Evolutionary conservation across 2,888 invertebrate genomes (phyloP).

Genomic region (Ennomos fuscantarius): DNA sequence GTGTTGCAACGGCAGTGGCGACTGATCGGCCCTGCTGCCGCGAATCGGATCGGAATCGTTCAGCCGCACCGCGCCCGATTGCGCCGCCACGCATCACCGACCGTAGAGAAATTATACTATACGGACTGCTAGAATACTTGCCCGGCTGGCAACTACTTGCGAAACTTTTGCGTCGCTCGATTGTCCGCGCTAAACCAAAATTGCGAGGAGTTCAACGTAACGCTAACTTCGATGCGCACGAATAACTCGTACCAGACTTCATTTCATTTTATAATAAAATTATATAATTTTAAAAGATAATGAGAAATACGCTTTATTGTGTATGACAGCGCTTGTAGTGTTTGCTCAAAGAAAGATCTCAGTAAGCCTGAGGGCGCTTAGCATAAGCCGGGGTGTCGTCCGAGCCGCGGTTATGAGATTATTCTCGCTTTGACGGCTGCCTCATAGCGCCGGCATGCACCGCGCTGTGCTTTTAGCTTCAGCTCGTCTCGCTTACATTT

Average conservation of each 20-base stretch:
- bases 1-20: constrained; percentile 64
- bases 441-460: constrained; percentile 60
- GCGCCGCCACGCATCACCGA: constrained; percentile 76
- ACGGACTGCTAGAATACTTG: constrained; percentile 69
- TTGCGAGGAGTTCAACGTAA: constrained; percentile 62
- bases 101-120: constrained; percentile 79
- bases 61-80: constrained; percentile 81
- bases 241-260: constrained; percentile 35
- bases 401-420: constrained; percentile 78
- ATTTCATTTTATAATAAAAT: constrained; percentile 19
- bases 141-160: constrained; percentile 67
- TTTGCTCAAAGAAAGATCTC: constrained; percentile 72
- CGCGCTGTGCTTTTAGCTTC: constrained; percentile 64
- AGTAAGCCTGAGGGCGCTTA: constrained; percentile 70
- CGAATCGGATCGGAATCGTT: constrained; percentile 79
- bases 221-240: constrained; percentile 63
- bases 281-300: constrained; percentile 50
- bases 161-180: constrained; percentile 72
- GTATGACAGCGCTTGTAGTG: constrained; percentile 47
- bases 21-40: constrained; percentile 57
- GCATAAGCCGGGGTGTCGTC: constrained; percentile 71
- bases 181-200: constrained; percentile 61
- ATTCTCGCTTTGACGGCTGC: constrained; percentile 77
- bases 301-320: constrained; percentile 54
- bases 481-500: constrained; percentile 62